Base-by-base conservation (phyloP, 2,888 invertebrate genomes). In the Argyresthia albistria region DNA sequence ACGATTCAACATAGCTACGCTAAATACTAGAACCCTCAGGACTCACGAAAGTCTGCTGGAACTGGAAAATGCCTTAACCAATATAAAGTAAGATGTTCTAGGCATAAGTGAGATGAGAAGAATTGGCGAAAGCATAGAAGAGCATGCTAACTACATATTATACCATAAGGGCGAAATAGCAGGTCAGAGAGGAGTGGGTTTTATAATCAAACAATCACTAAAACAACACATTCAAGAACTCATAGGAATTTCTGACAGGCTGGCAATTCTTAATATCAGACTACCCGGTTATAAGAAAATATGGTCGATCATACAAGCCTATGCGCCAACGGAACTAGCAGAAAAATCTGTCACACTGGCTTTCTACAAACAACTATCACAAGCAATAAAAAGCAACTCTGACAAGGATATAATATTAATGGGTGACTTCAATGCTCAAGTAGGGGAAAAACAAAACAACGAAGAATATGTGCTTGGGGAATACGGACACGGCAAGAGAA, bases 281-380 rank as follows among this genome's bases (percentile, higher is more conserved):
- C 8, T 59, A 43, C 56, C 58, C 16, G 35, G 15, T 8, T 53
- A 55, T 35, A 53, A 50, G 35, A 55, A 57, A 45, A 9, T 35
- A 11, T 55, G 52, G 51, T 43, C 56, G 25, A 55, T 56, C 10
- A 53, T 59, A 10, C 57, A 59, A 54, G 46, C 55, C 10, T 60
- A 62, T 48, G 56, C 60, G 1, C 62, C 58, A 10, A 62, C 60
- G 14, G 60, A 61, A 50, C 43, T 54, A 58, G 56, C 59, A 8
- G 43, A 51, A 7, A 43, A 54, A 48, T 14, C 46, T 2, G 53
- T 45, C 4, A 45, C 54, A 11, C 54, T 57, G 0, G 1, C 6
- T 4, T 60, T 60, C 39, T 58, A 60, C 15, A 36, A 50, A n/a
- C 35, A 53, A 6, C 47, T 60, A 8, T 51, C 55, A 7, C 43